Evolutionary conservation across 2,797 vertebrate species (phyloP).

Genomic region (Hypotaenidia philippensis): DNA sequence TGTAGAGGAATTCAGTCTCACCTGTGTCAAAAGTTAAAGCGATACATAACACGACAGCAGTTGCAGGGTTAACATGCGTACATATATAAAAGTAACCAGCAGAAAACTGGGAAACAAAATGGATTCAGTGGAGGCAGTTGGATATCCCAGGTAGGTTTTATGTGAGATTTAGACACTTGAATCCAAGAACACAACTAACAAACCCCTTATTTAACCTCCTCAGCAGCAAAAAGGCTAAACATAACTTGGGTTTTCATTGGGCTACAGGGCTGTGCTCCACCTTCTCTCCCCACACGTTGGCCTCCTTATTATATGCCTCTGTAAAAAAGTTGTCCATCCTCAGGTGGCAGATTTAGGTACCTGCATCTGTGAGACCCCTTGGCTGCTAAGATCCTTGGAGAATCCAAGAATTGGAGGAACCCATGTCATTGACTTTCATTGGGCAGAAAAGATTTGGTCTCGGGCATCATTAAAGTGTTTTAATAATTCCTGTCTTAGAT

Average conservation of each 20-base stretch:
- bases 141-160: background rate
- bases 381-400: background rate
- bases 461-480: background rate
- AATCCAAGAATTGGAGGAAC: background rate
- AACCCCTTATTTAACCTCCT: background rate
- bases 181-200: background rate
- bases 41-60: background rate
- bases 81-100: background rate
- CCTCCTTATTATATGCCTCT: background rate
- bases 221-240: background rate
- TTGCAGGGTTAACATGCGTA: background rate
- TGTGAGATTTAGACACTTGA: background rate
- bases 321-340: background rate
- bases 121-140: background rate
- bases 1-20: background rate
- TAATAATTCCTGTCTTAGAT: background rate
- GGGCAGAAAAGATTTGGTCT: background rate
- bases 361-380: background rate
- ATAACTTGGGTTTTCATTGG: background rate
- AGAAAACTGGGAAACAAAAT: background rate
- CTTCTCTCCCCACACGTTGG: background rate
- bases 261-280: background rate
- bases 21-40: background rate
- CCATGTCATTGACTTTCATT: background rate
- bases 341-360: background rate